Evolutionary conservation across 2,888 invertebrate genomes (phyloP).

Genomic region (Rhopalosiphum nymphaeae): DNA sequence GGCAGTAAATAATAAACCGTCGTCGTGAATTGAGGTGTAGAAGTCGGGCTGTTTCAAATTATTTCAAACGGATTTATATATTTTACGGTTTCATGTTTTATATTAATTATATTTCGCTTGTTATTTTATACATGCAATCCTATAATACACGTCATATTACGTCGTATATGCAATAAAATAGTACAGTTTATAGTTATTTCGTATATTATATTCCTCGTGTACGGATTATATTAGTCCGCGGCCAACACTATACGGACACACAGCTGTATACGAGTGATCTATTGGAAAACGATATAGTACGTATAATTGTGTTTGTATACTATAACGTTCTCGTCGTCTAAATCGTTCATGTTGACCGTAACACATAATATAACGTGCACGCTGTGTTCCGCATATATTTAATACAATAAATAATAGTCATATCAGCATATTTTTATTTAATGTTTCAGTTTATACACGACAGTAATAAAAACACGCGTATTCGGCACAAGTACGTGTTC

Average conservation of each 20-base stretch:
- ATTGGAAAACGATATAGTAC: neutral
- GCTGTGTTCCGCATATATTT: no score
- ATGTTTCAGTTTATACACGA: neutral
- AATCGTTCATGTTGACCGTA: neutral
- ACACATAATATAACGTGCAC: neutral
- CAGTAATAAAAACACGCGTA: neutral
- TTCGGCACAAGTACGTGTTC: neutral
- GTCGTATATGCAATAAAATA: neutral
- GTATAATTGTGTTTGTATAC: neutral
- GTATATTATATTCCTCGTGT: neutral
- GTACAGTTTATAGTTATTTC: neutral
- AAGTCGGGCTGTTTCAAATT: neutral
- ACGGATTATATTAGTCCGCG: neutral
- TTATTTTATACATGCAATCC: neutral
- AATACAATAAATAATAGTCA: neutral
- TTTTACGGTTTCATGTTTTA: neutral
- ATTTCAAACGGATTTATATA: neutral
- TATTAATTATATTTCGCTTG: neutral
- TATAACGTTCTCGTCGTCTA: neutral
- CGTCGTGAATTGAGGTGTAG: neutral
- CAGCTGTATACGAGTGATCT: neutral
- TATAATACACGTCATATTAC: neutral
- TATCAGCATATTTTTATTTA: neutral
- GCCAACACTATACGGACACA: neutral
- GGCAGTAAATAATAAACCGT: neutral